phyloP scores from a whole-genome alignment of 2,113 vertebrate species.

The Amazona guildingii region DNA sequence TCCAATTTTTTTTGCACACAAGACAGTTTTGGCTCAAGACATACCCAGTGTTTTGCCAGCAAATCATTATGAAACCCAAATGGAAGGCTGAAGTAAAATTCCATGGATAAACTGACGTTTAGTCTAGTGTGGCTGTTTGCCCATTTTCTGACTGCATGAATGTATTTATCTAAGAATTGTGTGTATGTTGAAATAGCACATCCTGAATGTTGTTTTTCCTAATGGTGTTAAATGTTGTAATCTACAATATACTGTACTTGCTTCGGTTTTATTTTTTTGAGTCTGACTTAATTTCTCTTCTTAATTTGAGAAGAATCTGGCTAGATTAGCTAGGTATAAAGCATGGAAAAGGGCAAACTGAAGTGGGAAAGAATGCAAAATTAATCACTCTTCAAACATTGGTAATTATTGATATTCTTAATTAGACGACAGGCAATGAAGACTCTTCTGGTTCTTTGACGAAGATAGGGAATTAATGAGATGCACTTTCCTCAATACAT shows the following conservation, averaged over 20 bases:
- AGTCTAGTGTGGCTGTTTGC: background rate
- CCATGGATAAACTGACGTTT: background rate
- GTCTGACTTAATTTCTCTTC: background rate
- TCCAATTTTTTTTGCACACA: conserved; percentile 29
- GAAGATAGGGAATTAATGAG: background rate
- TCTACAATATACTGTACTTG: background rate
- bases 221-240: background rate
- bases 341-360: background rate
- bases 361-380: background rate
- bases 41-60: conserved; percentile 3
- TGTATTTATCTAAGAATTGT: background rate
- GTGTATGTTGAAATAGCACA: background rate
- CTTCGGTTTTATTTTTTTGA: background rate
- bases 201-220: background rate
- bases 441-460: background rate
- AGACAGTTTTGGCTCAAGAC: conserved; percentile 18
- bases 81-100: conserved; percentile 39
- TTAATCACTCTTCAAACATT: background rate
- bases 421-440: background rate
- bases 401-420: background rate
- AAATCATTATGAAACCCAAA: conserved; percentile 28
- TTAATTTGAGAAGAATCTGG: background rate
- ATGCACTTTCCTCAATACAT: background rate
- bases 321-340: background rate
- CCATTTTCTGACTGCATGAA: background rate